Evolutionary conservation across 1,140 invertebrate species (phyloP), one percentile per base, ranked within the genome.

Genomic region (Augochlora pura): DNA sequence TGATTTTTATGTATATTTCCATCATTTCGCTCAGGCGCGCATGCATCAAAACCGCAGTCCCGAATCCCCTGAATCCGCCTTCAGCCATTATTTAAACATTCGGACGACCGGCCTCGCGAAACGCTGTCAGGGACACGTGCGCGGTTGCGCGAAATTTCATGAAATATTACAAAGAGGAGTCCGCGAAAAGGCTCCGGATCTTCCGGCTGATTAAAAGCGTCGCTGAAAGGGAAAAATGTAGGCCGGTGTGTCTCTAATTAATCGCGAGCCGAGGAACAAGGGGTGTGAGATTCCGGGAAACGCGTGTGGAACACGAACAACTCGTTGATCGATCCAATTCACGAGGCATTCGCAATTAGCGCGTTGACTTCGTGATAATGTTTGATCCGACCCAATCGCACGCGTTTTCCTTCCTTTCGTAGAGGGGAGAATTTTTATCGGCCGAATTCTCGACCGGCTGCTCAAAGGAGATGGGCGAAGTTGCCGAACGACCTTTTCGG

Each of bases 231-330:
- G 59, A 72, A 65, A 85, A 81, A 84, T 76, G 46, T 25, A 52
- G 39, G 54, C 38, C 52, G 54, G 32, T 59, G n/a, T 59, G 38
- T 73, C 72, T 77, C 60, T 85, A 85, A 85, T 85, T 85, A 84
- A 84, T 85, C 69, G 66, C 72, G 38, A 66, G 62, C 62, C 59
- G 42, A 14, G 42, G 14, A 14, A 46, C 10, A 46, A 10, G 2
- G 21, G 64, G 60, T 74, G 81, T 74, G 73, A 77, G 70, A 77
- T 74, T 75, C 63, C 68, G 49, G 5, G 57, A 8, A 14, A 69
- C 54, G 39, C 60, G 46, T 23, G 21, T n/a, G 54, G 3, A 77
- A 75, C 54, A 8, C 32, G 60, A 77, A 62, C 60, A 57, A 18
- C 49, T 59, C 16, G 65, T 76, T 67, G 81, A 83, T 70, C 62